Conservation (phyloP, 2,888 invertebrate genomes). For the Eutolmus rufibarbis region DNA sequence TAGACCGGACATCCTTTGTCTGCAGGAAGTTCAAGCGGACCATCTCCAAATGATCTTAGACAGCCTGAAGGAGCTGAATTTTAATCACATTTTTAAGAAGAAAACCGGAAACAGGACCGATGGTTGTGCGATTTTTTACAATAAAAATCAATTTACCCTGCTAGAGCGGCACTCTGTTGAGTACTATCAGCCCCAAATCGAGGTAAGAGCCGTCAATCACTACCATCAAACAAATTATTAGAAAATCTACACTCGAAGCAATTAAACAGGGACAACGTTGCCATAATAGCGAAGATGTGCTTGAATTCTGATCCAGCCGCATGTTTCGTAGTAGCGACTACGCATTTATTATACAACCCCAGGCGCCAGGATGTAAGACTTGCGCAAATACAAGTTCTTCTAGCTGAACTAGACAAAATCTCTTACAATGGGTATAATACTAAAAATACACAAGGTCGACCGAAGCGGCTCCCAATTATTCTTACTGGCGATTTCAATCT, state of each 20-base stretch:
- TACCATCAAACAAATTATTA: background rate
- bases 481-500: conserved; percentile 95
- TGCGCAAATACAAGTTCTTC: conserved; percentile 83
- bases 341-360: conserved; percentile 94
- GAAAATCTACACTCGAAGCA: conserved; percentile 58
- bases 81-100: conserved; percentile 80
- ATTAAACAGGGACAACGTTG: conserved; percentile 88
- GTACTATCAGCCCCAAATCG: conserved; percentile 64
- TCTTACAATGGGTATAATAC: conserved; percentile 64
- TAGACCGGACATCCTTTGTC: conserved; percentile 64
- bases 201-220: conserved; percentile 41
- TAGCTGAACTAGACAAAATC: conserved; percentile 85
- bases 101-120: conserved; percentile 82
- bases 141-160: conserved; percentile 71
- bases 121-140: conserved; percentile 91
- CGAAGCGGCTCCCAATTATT: conserved; percentile 73
- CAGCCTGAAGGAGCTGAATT: conserved; percentile 64
- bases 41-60: conserved; percentile 72
- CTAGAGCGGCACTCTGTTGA: conserved; percentile 75
- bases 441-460: conserved; percentile 53
- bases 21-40: conserved; percentile 90
- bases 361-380: conserved; percentile 86
- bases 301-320: conserved; percentile 64
- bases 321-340: conserved; percentile 84
- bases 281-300: conserved; percentile 77